A percentile compares a stretch with the other conserved stretches of the same genome.
Evolutionary conservation across 2,797 vertebrate genomes (phyloP).

Genomic region (Podarcis siculus): DNA sequence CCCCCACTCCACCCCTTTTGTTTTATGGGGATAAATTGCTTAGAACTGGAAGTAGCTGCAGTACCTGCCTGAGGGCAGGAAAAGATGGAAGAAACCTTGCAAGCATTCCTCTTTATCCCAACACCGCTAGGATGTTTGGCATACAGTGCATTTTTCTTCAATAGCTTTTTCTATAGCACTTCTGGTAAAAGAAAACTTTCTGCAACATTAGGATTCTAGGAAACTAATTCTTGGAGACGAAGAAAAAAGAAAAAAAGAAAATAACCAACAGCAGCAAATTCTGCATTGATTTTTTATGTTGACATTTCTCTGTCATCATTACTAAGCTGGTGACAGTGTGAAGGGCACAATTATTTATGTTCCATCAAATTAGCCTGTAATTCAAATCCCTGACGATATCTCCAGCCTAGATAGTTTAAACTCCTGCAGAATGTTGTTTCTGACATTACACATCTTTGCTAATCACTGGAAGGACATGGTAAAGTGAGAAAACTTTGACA

Average conservation of each 20-base stretch:
- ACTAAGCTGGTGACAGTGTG: constrained; percentile 68
- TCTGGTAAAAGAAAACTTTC: constrained; percentile 63
- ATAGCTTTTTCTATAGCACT: constrained; percentile 37
- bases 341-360: constrained; percentile 76
- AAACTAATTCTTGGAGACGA: constrained; percentile 59
- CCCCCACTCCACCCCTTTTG: not conserved
- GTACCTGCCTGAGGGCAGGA: not conserved
- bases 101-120: not conserved
- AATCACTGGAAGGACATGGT: constrained; percentile 46
- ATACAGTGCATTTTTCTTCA: constrained; percentile 18
- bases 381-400: constrained; percentile 66
- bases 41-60: not conserved
- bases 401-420: constrained; percentile 61
- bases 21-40: constrained; percentile 1
- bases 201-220: constrained; percentile 60
- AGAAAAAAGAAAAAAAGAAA: constrained; percentile 52
- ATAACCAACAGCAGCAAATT: constrained; percentile 53
- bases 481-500: constrained; percentile 18
- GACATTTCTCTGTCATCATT: constrained; percentile 61
- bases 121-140: constrained; percentile 21
- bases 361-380: constrained; percentile 74
- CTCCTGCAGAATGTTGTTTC: constrained; percentile 45
- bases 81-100: constrained; percentile 15
- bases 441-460: constrained; percentile 47
- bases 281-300: constrained; percentile 67